Evolutionary conservation across 2,113 vertebrate genomes (phyloP), one percentile per base, ranked within the genome.

Genomic region (Megalops atlanticus): DNA sequence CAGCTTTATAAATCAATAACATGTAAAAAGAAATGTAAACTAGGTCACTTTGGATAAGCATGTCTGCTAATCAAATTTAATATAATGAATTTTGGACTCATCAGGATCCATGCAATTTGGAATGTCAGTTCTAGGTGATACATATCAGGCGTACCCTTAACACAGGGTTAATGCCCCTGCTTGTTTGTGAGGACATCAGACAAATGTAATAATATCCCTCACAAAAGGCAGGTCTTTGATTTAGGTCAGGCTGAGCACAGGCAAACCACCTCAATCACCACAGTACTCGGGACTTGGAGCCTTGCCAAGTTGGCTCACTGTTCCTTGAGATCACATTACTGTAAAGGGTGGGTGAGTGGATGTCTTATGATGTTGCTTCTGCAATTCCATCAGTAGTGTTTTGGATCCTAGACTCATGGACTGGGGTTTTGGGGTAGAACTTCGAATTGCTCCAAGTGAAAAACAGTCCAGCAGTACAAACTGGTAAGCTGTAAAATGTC

Each of bases 121-220:
- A 70, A 71, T 31, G 18, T 16, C 38, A 54, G 47, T 16, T 40
- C 71, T 14, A 16, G 40, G 24, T 41, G 58, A 79, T 54, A 64
- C 72, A 40, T 77, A 38, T 39, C 21, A 45, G 41, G 73, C 83
- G 81, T 40, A 81, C 76, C 54, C 35, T 5, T 27, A 36, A 74
- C 54, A 71, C 5, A 35, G 41, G 43, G 39, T 72, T 49, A 82
- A 76, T 33, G 27, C n/a, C 70, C 24, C 52, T 52, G 58, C 40
- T n/a, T 78, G 40, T 52, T 15, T 49, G 79, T 54, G 27, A 74
- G 43, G 58, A 31, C 35, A 24, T 52, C 33, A 74, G 80, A 38
- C 81, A 76, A 36, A 52, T 73, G 77, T 58, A 78, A n/a, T 6
- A 49, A 71, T 76, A 58, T 75, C 40, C 39, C 1, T 1, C 21